Conservation (phyloP, 2,113 vertebrate genomes). For the Pseudorectes ferrugineus region DNA sequence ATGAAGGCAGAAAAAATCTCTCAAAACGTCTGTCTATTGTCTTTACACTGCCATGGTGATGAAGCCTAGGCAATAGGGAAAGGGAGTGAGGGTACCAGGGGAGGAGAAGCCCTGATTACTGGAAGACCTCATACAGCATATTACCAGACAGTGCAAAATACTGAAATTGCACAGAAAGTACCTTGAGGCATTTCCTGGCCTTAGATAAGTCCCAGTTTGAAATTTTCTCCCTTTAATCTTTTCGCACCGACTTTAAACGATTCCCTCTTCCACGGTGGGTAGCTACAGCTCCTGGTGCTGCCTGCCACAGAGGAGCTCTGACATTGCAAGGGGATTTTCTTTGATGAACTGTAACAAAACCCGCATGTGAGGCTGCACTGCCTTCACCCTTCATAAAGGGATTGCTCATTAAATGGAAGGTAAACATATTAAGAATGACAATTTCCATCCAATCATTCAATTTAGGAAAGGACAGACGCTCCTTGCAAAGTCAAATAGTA, state of each 20-base stretch:
- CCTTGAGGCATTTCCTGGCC: neutral
- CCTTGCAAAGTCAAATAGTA: neutral
- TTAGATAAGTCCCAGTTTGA: constrained; percentile 22
- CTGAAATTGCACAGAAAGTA: neutral
- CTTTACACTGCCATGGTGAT: neutral
- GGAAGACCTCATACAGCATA: neutral
- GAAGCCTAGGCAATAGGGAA: neutral
- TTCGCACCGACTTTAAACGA: neutral
- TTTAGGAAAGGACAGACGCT: neutral
- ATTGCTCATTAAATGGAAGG: constrained; percentile 22
- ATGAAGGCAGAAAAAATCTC: neutral
- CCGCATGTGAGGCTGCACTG: neutral
- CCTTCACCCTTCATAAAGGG: neutral
- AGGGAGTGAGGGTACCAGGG: accelerated
- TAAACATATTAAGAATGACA: constrained; percentile 30
- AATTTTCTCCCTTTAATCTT: constrained; percentile 24
- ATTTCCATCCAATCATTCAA: neutral
- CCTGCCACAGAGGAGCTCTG: neutral
- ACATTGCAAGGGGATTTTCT: constrained; percentile 17
- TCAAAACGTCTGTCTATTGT: neutral
- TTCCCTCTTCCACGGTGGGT: neutral
- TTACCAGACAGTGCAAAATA: neutral
- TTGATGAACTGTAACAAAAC: constrained; percentile 15
- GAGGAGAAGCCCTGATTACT: neutral
- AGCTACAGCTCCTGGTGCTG: neutral